Evolutionary conservation across 2,113 vertebrate genomes (phyloP), one percentile per base, ranked within the genome.

Genomic region (Chloropsis cyanopogon): DNA sequence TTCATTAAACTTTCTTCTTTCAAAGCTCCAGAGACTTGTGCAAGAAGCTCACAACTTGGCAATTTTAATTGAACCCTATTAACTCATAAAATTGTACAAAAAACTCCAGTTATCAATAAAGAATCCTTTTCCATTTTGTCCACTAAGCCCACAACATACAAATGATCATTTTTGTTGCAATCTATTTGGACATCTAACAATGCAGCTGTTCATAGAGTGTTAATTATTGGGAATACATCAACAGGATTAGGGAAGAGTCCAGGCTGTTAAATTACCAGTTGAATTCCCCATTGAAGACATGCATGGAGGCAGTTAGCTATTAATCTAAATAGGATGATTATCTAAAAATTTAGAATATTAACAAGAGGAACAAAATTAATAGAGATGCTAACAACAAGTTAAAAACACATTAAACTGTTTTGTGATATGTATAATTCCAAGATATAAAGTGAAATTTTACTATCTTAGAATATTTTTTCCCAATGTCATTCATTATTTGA

Each of bases 21-120:
- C 90, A 97, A 95, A 93, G 71, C 97, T 95, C 96, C 41, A 91
- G 98, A 97, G 98, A 97, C 3, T 2, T 49, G 63, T 90, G 60
- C 75, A 95, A 94, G 89, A 94, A 97, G 91, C 20, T 28, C 35
- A 89, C 44, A 92, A 94, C 92, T 97, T 96, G 96, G 95, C 91
- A 97, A 95, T 82, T 95, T 96, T 97, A 98, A 98, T 94, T 97
- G 97, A 98, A 97, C 96, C 63, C 82, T 93, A 96, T 98, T 98
- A 98, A 97, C 95, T 97, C 93, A 96, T 96, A 97, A 96, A 76
- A 97, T 97, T 91, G 92, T 95, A 97, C 95, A 95, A 95, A 97
- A 97, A 97, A 3, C 39, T 95, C 25, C 73, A 91, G 70, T 84
- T 97, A 96, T 97, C 96, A 96, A 97, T 97, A 96, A 97, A 96